A percentile compares a stretch with the other conserved stretches of the same genome.
phyloP scores from a whole-genome alignment of 2,797 vertebrate genomes.

The Halcyon chelicuti region DNA sequence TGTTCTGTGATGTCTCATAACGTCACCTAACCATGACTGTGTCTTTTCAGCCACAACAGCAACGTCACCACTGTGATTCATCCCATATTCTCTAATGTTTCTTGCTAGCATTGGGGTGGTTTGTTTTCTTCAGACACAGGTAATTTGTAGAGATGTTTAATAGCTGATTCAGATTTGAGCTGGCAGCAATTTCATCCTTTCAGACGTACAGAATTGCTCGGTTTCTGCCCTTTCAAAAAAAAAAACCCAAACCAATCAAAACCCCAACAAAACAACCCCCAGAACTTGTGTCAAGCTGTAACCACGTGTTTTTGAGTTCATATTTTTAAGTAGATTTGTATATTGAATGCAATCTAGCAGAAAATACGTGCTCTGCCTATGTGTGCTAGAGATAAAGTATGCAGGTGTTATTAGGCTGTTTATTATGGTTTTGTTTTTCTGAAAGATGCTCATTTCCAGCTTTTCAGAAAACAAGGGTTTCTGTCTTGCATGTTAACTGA shows the following conservation, averaged over 20 bases:
- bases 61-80: conserved; percentile 24
- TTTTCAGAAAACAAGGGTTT: neutral
- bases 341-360: neutral
- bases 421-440: neutral
- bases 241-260: no score
- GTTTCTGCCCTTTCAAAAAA: neutral
- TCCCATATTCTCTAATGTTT: neutral
- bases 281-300: neutral
- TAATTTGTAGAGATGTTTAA: conserved; percentile 35
- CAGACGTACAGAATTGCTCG: neutral
- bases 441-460: neutral
- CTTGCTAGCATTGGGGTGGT: neutral
- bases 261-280: accelerated
- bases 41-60: neutral
- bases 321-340: neutral
- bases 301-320: neutral
- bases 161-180: conserved; percentile 5
- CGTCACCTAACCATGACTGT: neutral
- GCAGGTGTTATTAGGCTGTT: neutral
- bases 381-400: neutral
- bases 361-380: neutral
- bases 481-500: neutral
- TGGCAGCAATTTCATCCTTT: conserved; percentile 15
- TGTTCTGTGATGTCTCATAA: neutral
- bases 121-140: neutral